phyloP scores from a whole-genome alignment of 1,140 invertebrate genomes.

The Lepidurus apus region DNA sequence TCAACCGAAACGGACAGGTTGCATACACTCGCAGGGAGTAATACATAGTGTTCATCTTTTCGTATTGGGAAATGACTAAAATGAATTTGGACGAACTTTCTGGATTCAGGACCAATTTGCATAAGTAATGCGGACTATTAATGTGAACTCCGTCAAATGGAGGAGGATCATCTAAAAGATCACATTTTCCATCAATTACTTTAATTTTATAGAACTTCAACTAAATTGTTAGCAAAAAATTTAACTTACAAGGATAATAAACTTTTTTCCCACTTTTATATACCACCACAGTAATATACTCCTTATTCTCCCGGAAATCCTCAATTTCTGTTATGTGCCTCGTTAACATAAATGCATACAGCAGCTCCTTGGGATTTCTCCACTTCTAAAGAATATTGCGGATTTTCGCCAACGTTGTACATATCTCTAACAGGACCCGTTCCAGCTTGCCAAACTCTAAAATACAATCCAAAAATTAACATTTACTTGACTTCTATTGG shows the following conservation, averaged over 20 bases:
- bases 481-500: too few relatives aligned
- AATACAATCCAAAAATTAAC: slow-evolving; percentile 25
- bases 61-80: slow-evolving; percentile 87
- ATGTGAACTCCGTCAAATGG: slow-evolving; percentile 89
- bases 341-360: slow-evolving; percentile 91
- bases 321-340: slow-evolving; percentile 90
- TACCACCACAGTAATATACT: slow-evolving; percentile 92
- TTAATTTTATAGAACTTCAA: background rate
- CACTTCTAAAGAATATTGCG: slow-evolving; percentile 81
- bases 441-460: slow-evolving; percentile 80
- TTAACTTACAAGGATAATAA: slow-evolving; percentile 77
- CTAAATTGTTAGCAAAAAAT: too few relatives aligned
- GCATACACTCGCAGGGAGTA: slow-evolving; percentile 86
- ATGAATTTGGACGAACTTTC: slow-evolving; percentile 63
- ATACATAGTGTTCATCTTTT: slow-evolving; percentile 87
- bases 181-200: slow-evolving; percentile 24
- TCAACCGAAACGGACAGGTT: slow-evolving; percentile 73
- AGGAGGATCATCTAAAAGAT: slow-evolving; percentile 74
- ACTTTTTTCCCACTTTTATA: slow-evolving; percentile 84
- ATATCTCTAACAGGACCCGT: slow-evolving; percentile 82
- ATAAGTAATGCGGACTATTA: slow-evolving; percentile 93
- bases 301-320: slow-evolving; percentile 91
- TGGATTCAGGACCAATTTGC: slow-evolving; percentile 72
- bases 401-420: slow-evolving; percentile 91
- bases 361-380: slow-evolving; percentile 55